Percentiles rank a stretch among this genome's conserved stretches.
phyloP scores from a whole-genome alignment of 2,888 invertebrate species.

The Volucella inflata region DNA sequence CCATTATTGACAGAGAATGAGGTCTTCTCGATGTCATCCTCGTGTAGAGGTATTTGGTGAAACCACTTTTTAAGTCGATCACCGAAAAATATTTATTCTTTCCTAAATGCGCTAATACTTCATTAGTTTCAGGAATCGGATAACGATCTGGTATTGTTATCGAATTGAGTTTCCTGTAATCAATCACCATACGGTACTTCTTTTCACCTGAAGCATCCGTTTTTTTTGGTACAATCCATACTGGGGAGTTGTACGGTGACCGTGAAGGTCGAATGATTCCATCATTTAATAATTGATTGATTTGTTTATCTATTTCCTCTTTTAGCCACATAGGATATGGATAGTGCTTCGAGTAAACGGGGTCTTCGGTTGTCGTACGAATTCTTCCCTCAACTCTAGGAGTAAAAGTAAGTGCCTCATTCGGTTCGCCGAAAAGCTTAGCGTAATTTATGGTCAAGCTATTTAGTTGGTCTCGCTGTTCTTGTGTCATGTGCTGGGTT shows the following conservation, averaged over 20 bases:
- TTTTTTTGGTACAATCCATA: conserved; percentile 51
- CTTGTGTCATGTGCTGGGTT: neutral
- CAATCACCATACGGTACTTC: conserved; percentile 46
- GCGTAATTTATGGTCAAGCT: conserved; percentile 4
- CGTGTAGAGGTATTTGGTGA: too few relatives aligned
- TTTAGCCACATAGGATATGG: conserved; percentile 43
- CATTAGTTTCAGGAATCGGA: conserved; percentile 38
- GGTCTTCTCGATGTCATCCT: too few relatives aligned
- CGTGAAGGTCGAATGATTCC: conserved; percentile 39
- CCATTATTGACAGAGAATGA: too few relatives aligned
- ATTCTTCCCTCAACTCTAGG: conserved; percentile 18
- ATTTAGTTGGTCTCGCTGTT: neutral
- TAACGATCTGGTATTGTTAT: conserved; percentile 46
- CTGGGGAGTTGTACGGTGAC: conserved; percentile 33
- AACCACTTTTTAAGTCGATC: too few relatives aligned
- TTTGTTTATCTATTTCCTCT: conserved; percentile 36
- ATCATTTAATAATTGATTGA: conserved; percentile 28
- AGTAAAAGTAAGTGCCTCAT: conserved; percentile 8
- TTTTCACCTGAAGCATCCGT: conserved; percentile 36
- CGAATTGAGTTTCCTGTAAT: conserved; percentile 49
- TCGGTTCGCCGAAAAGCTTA: conserved; percentile 22
- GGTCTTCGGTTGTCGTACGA: conserved; percentile 4
- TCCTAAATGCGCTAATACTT: conserved; percentile 40
- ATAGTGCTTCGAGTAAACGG: conserved; percentile 32
- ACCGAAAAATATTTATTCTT: conserved; percentile 31